Evolutionary conservation across 1,140 invertebrate species (phyloP), one percentile per base, ranked within the genome.

Genomic region (Penaeus chinensis): DNA sequence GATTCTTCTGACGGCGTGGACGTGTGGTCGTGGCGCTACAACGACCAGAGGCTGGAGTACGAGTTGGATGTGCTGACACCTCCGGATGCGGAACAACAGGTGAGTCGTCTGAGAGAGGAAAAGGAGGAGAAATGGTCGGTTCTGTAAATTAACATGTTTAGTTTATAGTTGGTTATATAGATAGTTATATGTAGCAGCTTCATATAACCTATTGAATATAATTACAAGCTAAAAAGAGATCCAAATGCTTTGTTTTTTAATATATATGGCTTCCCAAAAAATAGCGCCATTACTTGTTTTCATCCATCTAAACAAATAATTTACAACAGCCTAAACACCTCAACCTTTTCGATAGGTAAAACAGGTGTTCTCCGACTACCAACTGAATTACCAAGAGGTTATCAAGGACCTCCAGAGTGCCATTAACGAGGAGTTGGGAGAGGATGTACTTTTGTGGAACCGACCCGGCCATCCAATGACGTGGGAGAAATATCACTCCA

Each of bases 361-460:
- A 20, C 77, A 85, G 24, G 78, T 90, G 22, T 90, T 90, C 71
- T 74, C 54, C 20, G 89, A 88, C 8, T 82, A 85, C 65, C 78
- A 82, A 27, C 69, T 90, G 13, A 63, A 16, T 32, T 90, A 88
- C 71, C 61, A 88, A 24, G 82, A 85, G 63, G 89, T 90, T 24
- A 90, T 90, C 66, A 22, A 66, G 10, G 89, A 90, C 83, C 69
- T 90, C 78, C 89, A 90, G 60, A 63, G 61, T 18, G 89, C 85
- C 61, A 90, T 90, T 79, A 85, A 90, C 83, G 11, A 32, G 54
- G 80, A 90, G 60, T 24, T 60, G 54, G 20, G 69, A 85, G 89
- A 85, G 7, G 76, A 88, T 5, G 77, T 61, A 3, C 77, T 85
- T 27, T 69, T 88, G 18, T 85, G 80, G 79, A 88, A 88, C 78